These are phyloP conservation scores for Leptopilina boulardi DNA, from an alignment of 1,140 invertebrate species.

Conservation along the genomic window DNA sequence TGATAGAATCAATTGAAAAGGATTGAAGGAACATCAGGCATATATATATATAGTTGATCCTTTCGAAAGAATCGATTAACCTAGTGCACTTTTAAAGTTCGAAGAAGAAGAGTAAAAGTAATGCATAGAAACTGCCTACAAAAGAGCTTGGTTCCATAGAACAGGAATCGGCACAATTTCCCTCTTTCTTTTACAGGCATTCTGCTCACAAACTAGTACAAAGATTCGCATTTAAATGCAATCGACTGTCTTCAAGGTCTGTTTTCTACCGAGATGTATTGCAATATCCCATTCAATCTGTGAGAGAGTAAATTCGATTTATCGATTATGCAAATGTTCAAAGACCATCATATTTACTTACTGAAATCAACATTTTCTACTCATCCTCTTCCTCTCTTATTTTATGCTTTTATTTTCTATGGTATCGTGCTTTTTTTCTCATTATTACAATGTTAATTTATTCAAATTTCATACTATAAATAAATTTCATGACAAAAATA, in stretches of 20 bases:
- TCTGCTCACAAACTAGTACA: not conserved
- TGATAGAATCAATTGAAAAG: not conserved
- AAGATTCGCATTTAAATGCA: not conserved
- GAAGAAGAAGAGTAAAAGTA: not conserved
- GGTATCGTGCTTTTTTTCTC: not conserved
- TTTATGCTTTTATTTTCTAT: not conserved
- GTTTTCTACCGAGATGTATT: not conserved
- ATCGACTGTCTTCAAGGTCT: slow-evolving; percentile 1
- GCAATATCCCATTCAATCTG: slow-evolving; percentile 10
- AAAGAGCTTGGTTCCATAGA: slow-evolving; percentile 4
- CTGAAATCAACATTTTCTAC: slow-evolving; percentile 6
- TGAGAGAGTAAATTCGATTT: slow-evolving; percentile 10
- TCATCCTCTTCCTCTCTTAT: no score
- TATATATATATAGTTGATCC: no score
- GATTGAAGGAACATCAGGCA: not conserved
- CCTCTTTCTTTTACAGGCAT: not conserved
- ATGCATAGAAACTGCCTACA: slow-evolving; percentile 38
- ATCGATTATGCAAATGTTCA: slow-evolving; percentile 7
- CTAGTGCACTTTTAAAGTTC: not conserved
- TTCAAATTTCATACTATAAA: no score
- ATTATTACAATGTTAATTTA: no score
- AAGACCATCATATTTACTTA: not conserved
- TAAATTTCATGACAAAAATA: no score
- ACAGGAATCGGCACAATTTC: slow-evolving; percentile 15
- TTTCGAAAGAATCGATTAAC: not conserved